These are phyloP conservation scores for Coelinius sp. DNA, from an alignment of 2,888 invertebrate species.

Conservation along the genomic window DNA sequence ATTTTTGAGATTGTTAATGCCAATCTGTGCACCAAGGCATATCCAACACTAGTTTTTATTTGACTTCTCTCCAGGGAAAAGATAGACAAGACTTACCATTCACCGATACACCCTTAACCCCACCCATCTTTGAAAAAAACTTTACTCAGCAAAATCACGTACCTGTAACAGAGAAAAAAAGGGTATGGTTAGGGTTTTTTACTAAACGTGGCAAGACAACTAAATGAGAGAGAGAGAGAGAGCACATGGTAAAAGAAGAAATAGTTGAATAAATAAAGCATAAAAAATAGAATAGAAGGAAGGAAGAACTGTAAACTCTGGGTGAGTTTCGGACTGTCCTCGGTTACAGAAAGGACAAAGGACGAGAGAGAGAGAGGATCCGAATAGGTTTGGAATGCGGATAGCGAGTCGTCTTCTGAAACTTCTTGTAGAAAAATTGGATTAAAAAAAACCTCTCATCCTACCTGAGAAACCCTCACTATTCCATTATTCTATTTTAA, in stretches of 20 bases:
- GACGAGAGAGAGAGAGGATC: background rate
- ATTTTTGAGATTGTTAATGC: no score
- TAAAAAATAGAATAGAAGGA: background rate
- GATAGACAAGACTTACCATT: background rate
- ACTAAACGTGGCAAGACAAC: slow-evolving; percentile 1
- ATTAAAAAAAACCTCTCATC: slow-evolving; percentile 46
- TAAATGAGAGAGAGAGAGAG: slow-evolving; percentile 33
- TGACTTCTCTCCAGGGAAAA: background rate
- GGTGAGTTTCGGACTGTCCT: slow-evolving; percentile 17
- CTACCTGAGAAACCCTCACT: no score
- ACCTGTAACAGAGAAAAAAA: slow-evolving; percentile 49
- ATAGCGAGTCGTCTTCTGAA: slow-evolving; percentile 43
- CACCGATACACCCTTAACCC: background rate
- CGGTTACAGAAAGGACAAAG: background rate
- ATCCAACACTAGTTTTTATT: background rate
- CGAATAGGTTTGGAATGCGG: slow-evolving; percentile 39
- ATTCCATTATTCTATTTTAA: no score
- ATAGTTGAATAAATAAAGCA: background rate
- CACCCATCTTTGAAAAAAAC: no score
- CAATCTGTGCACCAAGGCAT: background rate
- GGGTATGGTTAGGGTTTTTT: background rate
- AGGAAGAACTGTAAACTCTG: slow-evolving; percentile 16
- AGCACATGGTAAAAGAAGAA: slow-evolving; percentile 11
- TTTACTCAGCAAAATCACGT: slow-evolving; percentile 44
- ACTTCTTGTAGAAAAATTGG: slow-evolving; percentile 49